Base-by-base conservation (phyloP, 1,140 invertebrate species). In the Drosophila virilis region DNA sequence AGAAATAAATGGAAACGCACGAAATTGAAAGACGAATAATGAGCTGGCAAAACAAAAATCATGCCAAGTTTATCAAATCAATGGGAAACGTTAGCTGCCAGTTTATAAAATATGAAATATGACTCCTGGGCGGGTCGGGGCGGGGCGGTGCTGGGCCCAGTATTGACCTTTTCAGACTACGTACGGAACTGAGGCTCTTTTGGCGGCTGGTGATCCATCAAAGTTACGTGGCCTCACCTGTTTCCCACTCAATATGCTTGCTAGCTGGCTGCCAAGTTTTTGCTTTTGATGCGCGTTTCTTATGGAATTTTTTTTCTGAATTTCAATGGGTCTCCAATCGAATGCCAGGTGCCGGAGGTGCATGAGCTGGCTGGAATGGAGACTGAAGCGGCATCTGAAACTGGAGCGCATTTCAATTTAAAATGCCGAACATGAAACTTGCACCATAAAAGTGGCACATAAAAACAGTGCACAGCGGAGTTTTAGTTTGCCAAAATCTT, bases 31-130 rank as follows among this genome's bases (percentile, higher is more conserved):
- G 75, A 80, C 79, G 82, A 77, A 86, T 86, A 86, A 86, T 86
- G 79, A 86, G 84, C 84, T 89, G 79, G 84, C 79, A 78, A 86
- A 86, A 86, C 83, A 86, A 86, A 86, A 88, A 83, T 89, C 83
- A 88, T 86, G 84, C 76, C 83, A 60, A 66, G 76, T 74, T 80
- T 80, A 86, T 74, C 76, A 69, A 77, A 89, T 74, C 82, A 80
- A 82, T 88, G 71, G 64, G 64, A 78, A 86, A 81, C 79, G 76
- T 88, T 68, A 79, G 83, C 76, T 78, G 83, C 67, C 83, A 88
- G 83, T 76, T 82, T 78, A 82, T 62, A 75, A 85, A 77, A 82
- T 78, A 86, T 86, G 78, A 86, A 86, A 86, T 82, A 82, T 82
- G 65, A 61, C 62, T 67, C 77, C 22, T 40, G 32, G 43, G 35